These are phyloP conservation scores for Etia nguti DNA, from an alignment of 2,113 vertebrate species.

Conservation along the genomic window DNA sequence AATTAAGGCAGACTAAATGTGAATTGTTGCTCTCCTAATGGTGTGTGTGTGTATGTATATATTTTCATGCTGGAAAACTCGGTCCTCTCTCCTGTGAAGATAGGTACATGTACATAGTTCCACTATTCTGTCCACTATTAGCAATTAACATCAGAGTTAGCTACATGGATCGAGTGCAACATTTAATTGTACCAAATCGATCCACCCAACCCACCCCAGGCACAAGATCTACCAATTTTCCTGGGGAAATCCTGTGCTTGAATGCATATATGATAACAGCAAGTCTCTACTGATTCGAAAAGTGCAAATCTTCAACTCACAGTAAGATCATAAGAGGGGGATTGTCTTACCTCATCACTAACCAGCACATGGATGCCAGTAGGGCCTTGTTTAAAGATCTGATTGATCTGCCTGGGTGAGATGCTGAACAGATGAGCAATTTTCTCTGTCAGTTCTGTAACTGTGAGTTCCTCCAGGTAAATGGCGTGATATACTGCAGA, in stretches of 20 bases:
- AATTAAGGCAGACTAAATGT: background rate
- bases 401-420: slow-evolving; percentile 88
- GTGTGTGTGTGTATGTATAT: background rate
- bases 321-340: background rate
- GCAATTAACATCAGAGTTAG: background rate
- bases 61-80: background rate
- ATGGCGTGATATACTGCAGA: slow-evolving; percentile 93
- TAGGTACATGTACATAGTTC: background rate
- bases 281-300: background rate
- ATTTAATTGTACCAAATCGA: background rate
- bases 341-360: slow-evolving; percentile 85
- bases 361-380: slow-evolving; percentile 95
- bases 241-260: background rate
- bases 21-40: background rate
- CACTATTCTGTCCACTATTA: background rate
- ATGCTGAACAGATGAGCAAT: slow-evolving; percentile 95
- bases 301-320: background rate
- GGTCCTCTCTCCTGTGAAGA: background rate
- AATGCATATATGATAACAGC: background rate
- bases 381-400: slow-evolving; percentile 95
- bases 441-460: slow-evolving; percentile 87
- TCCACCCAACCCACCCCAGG: background rate
- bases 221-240: background rate
- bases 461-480: slow-evolving; percentile 90
- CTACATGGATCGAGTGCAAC: background rate